phyloP scores from a whole-genome alignment of 1,140 invertebrate genomes.

The Daktulosphaira vitifoliae region DNA sequence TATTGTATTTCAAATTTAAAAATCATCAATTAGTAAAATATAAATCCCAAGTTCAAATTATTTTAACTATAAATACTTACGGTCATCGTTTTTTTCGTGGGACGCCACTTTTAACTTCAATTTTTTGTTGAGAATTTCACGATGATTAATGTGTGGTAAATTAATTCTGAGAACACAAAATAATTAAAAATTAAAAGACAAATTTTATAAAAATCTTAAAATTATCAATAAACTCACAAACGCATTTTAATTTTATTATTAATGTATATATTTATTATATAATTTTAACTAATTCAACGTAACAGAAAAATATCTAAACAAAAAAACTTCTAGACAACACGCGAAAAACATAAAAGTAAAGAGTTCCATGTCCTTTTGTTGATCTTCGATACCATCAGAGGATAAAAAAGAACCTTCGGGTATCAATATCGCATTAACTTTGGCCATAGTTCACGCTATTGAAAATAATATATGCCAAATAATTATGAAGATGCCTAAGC shows the following conservation, averaged over 20 bases:
- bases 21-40: too few relatives aligned
- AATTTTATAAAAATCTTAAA: not conserved
- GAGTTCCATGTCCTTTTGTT: constrained; percentile 38
- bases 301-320: constrained; percentile 37
- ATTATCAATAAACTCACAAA: not conserved
- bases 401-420: not conserved
- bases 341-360: constrained; percentile 38
- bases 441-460: too few relatives aligned
- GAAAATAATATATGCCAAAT: too few relatives aligned
- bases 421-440: constrained; percentile 12
- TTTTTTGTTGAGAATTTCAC: constrained; percentile 9
- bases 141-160: not conserved
- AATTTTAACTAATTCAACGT: too few relatives aligned
- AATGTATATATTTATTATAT: too few relatives aligned
- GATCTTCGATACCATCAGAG: not conserved
- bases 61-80: constrained; percentile 10
- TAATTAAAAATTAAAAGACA: too few relatives aligned
- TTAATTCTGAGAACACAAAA: not conserved
- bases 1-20: too few relatives aligned
- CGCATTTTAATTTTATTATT: too few relatives aligned
- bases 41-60: too few relatives aligned
- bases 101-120: constrained; percentile 23
- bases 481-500: too few relatives aligned
- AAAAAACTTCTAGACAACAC: constrained; percentile 38
- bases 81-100: not conserved